Percentiles rank a stretch among this genome's conserved stretches.
Evolutionary conservation across 2,888 invertebrate species (phyloP).

Genomic region (Deladenus siricidicola): DNA sequence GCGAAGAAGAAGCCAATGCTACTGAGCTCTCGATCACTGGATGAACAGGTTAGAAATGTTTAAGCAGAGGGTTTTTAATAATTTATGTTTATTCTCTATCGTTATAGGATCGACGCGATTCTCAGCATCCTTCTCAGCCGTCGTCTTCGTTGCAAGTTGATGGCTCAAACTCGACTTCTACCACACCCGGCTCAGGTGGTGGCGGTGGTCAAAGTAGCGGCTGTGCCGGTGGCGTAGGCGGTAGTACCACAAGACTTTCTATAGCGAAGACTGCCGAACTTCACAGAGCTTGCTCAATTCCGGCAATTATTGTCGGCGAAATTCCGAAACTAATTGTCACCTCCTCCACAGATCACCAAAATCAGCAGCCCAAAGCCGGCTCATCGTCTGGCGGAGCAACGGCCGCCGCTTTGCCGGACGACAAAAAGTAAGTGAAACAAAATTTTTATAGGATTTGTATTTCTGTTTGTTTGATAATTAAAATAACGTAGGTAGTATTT

Average conservation of each 20-base stretch:
- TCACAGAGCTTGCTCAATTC: constrained; percentile 39
- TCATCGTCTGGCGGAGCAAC: no score
- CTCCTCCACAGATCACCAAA: constrained; percentile 16
- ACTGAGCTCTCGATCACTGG: constrained; percentile 34
- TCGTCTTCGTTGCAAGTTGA: constrained; percentile 9
- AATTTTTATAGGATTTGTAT: no score
- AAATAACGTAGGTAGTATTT: no score
- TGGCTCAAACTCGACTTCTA: not conserved
- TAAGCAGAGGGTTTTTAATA: not conserved
- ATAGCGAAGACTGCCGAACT: constrained; percentile 20
- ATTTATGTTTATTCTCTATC: not conserved
- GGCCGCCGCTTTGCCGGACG: not conserved
- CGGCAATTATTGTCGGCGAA: constrained; percentile 44
- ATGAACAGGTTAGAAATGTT: constrained; percentile 28
- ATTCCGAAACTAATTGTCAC: constrained; percentile 41
- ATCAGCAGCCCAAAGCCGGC: constrained; percentile 9
- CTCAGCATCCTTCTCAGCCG: not conserved
- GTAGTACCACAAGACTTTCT: no score
- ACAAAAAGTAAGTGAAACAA: not conserved
- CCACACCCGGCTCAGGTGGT: not conserved
- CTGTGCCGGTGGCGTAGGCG: not conserved
- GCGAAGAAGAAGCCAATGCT: constrained; percentile 22
- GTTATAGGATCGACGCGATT: constrained; percentile 12
- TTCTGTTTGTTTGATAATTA: no score
- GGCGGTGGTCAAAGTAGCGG: not conserved